A percentile compares a stretch with the other conserved stretches of the same genome.
Evolutionary conservation across 2,797 vertebrate genomes (phyloP).

Genomic region (Bradypus variegatus): DNA sequence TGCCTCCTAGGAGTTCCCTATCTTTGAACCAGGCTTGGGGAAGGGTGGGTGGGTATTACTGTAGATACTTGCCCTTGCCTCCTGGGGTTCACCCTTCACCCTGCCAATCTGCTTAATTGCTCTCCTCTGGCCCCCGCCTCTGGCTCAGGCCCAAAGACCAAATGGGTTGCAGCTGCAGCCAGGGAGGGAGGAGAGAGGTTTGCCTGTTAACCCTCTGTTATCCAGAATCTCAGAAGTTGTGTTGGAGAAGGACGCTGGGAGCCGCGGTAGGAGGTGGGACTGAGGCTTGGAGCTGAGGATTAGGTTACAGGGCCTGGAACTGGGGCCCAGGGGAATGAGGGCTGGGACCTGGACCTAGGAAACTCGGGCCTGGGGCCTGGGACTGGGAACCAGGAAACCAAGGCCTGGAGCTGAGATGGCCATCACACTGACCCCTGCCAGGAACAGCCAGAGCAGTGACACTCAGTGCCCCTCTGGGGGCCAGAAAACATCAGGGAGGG

Average conservation of each 20-base stretch:
- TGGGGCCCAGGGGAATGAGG: not conserved
- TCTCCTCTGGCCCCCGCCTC: conserved; percentile 1
- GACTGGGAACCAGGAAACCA: not conserved
- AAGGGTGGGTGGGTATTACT: not conserved
- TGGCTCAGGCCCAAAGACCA: conserved; percentile 27
- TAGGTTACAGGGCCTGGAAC: not conserved
- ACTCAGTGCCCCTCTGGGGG: not conserved
- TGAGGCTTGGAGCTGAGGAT: not conserved
- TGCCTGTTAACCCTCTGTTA: not conserved
- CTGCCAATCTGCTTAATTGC: not conserved
- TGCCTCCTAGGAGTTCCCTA: not conserved
- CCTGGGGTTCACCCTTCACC: not conserved
- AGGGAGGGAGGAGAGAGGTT: not conserved
- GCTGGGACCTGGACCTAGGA: not conserved
- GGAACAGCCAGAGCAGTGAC: not conserved
- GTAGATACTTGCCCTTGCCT: conserved; percentile 10
- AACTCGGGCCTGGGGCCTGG: too few relatives aligned
- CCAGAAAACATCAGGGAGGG: not conserved
- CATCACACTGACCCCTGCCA: not conserved
- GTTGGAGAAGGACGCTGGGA: not conserved
- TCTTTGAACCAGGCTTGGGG: not conserved
- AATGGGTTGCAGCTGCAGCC: conserved; percentile 33
- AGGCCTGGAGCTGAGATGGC: not conserved
- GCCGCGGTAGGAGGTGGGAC: not conserved
- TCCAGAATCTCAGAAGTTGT: not conserved